Base-by-base conservation (phyloP, 64 coral and sea anemone species). In the Montipora cactus region DNA sequence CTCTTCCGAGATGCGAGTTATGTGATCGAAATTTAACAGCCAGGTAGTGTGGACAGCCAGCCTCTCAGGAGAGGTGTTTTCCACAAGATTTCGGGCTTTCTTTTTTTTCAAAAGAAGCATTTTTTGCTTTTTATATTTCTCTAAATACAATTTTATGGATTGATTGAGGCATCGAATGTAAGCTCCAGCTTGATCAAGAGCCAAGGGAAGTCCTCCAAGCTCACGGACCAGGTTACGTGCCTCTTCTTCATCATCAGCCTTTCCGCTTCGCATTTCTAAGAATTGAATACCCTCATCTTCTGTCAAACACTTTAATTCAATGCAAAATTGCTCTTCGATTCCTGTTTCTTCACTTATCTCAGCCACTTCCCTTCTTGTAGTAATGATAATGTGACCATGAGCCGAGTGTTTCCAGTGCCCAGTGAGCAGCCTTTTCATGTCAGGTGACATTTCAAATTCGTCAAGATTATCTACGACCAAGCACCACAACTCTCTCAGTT, bases 1-100 rank as follows among this genome's bases (percentile, higher is more conserved):
- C 22, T 93, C 73, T 58, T 96, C 44, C 8, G 95, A 93, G 12
- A 90, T 28, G 10, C 76, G 47, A 18, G 47, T 73, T 47, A 96
- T 53, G 71, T 96, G 93, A 1, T 85, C 75, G 73, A 96, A 96
- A 66, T 96, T 96, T 44, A 96, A 62, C 77, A 58, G 58, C 95
- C 95, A 96, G 2, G 95, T 93, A 5, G 95, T 96, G 49, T 89
- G 64, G 19, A 96, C 91, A 66, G 95, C 87, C 77, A 93, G n/a
- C 7, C 95, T 57, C 4, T 93, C 95, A 78, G 55, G 66, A 6
- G 87, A 75, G 4, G 91, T 96, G 4, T 90, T 82, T 74, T 92
- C 64, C 9, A 83, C 79, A 2, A 87, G 90, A 15, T 85, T 23
- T 45, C 68, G 81, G 22, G 95, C 95, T 73, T 93, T 96, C 19